Conservation (phyloP, 2,888 invertebrate species). For the Lysandra bellargus region DNA sequence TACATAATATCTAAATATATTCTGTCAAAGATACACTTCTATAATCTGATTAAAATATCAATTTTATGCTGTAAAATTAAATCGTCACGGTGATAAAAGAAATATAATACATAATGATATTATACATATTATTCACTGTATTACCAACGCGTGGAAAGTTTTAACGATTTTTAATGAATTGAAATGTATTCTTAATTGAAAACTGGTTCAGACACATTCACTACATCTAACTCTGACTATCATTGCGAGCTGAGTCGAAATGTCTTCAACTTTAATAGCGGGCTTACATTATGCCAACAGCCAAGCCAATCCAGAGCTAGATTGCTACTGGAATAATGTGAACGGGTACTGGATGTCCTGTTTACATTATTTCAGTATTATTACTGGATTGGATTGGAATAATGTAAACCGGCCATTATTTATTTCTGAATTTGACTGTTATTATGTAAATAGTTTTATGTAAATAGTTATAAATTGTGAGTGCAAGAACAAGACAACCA, state of each 20-base stretch:
- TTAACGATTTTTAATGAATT: conserved; percentile 76
- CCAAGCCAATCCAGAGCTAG: too few relatives aligned
- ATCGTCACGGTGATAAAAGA: background rate
- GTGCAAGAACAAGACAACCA: too few relatives aligned
- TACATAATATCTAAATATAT: too few relatives aligned
- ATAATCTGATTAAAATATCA: background rate
- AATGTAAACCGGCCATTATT: too few relatives aligned
- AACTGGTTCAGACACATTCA: conserved; percentile 73
- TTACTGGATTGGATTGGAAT: too few relatives aligned
- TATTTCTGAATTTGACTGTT: too few relatives aligned
- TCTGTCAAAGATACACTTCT: background rate
- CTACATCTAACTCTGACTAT: conserved; percentile 51
- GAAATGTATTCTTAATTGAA: conserved; percentile 76
- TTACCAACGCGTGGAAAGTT: conserved; percentile 62
- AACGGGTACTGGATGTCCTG: too few relatives aligned
- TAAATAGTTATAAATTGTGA: too few relatives aligned
- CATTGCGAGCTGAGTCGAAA: conserved; percentile 38
- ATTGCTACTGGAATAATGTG: too few relatives aligned
- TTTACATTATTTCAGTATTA: too few relatives aligned
- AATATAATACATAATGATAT: conserved; percentile 1
- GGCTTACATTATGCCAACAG: background rate
- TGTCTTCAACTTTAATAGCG: conserved; percentile 29
- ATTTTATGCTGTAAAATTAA: background rate
- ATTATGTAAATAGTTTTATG: too few relatives aligned
- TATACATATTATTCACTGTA: conserved; percentile 40